Base-by-base conservation (phyloP, 2,797 vertebrate species). In the Eutrigla gurnardus region DNA sequence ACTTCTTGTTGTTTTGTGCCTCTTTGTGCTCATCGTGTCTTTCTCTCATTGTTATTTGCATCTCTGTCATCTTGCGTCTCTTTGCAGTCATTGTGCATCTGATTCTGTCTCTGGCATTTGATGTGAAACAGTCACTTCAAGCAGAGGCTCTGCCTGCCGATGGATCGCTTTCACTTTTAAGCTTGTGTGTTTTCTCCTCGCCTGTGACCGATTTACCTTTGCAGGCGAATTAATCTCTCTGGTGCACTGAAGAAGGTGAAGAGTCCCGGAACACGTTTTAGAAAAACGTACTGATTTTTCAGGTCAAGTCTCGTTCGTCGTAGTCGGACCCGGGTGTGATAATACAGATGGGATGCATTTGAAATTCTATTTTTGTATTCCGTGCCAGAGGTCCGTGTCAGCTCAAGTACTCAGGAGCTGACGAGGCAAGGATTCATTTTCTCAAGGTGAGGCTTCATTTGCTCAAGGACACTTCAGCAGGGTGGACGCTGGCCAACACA, bases 391-490 rank as follows among this genome's bases (percentile, higher is more conserved):
- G 77, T 81, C 55, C 37, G 15, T 68, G 60, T 86, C 45, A 72
- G 76, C 57, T 17, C 2, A 39, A 54, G 68, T 58, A n/a, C 32
- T 64, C 14, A 36, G 68, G 13, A 71, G 73, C 65, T 66, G 58
- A 60, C 14, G n/a, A 61, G 10, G 32, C 17, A 10, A 64, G 10
- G 45, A 71, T 65, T 79, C 37, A 46, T 71, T 74, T 77, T 65
- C 59, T 62, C 64, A 80, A 84, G 73, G 80, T 73, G 64, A 74
- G 64, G 49, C 47, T 61, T 75, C 7, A 59, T 63, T 76, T 69
- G 58, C 60, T 80, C 63, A 86, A 86, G 61, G 74, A 83, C 78
- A 70, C 73, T 73, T 73, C 7, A 84, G 67, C n/a, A 50, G 18
- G 62, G n/a, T 63, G 74, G 42, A 80, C 25, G 60, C 45, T 12